A percentile compares a stretch with the other conserved stretches of the same genome.
These are phyloP conservation scores for Picus viridis DNA, from an alignment of 2,797 vertebrate species.

Conservation along the genomic window DNA sequence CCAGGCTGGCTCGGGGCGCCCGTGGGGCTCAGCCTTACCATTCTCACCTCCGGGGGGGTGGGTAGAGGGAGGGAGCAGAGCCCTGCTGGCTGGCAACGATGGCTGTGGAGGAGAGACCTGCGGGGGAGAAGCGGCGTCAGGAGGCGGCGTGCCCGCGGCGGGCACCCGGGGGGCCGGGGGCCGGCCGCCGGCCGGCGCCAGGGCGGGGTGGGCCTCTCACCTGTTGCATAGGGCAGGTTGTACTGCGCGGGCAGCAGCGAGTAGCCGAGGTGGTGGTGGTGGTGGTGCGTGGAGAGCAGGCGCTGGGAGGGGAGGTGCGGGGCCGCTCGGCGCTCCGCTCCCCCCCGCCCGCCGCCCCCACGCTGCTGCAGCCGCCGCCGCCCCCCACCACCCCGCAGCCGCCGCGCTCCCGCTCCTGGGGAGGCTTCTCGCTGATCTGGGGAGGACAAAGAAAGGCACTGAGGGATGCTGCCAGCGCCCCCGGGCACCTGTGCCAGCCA, in stretches of 20 bases:
- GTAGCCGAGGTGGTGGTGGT: constrained; percentile 97
- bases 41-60: too few relatives aligned
- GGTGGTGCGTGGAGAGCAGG: constrained; percentile 96
- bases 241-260: constrained; percentile 95
- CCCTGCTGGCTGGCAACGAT: constrained; percentile 94
- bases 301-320: constrained; percentile 95
- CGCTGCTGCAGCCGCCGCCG: constrained; percentile 74
- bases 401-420: constrained; percentile 88
- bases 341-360: constrained; percentile 62
- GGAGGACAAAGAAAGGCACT: constrained; percentile 38
- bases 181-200: too few relatives aligned
- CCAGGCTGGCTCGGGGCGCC: neutral
- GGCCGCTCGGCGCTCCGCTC: constrained; percentile 88
- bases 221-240: constrained; percentile 95
- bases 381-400: constrained; percentile 85
- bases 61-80: neutral
- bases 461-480: fast-evolving
- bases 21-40: constrained; percentile 55
- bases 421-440: constrained; percentile 88
- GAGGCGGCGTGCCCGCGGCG: fast-evolving
- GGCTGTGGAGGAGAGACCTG: constrained; percentile 94
- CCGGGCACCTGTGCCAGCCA: fast-evolving
- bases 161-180: fast-evolving
- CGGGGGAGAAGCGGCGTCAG: neutral
- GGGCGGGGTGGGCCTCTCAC: constrained; percentile 72